A percentile compares a stretch with the other conserved stretches of the same genome.
These are phyloP conservation scores for Nesidiocoris tenuis DNA, from an alignment of 2,888 invertebrate genomes.

Conservation along the genomic window DNA sequence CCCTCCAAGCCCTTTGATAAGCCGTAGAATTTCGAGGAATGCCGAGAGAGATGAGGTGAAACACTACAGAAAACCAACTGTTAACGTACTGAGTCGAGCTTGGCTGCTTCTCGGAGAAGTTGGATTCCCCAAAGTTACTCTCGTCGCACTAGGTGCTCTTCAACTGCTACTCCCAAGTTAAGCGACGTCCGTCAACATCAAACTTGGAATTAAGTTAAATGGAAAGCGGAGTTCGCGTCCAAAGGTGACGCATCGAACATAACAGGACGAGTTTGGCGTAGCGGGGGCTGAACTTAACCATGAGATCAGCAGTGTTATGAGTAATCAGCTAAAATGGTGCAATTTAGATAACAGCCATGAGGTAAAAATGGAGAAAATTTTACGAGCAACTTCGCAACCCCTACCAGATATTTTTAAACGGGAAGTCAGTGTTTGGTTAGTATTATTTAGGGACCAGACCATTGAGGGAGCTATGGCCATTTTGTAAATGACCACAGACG, in stretches of 20 bases:
- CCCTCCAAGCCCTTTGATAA: not conserved
- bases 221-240: not conserved
- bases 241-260: not conserved
- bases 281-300: no score
- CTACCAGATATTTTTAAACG: no score
- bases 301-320: no score
- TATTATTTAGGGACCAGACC: no score
- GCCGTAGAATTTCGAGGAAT: not conserved
- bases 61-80: not conserved
- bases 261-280: no score
- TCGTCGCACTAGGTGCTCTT: not conserved
- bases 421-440: no score
- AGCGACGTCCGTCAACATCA: constrained; percentile 4
- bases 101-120: not conserved
- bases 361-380: no score
- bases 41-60: not conserved
- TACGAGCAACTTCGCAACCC: no score
- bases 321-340: no score
- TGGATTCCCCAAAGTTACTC: not conserved
- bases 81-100: not conserved
- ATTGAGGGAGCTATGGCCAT: no score
- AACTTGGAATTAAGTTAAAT: constrained; percentile 13
- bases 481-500: no score
- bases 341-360: no score
- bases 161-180: not conserved